These are phyloP conservation scores for Ammospiza caudacuta DNA, from an alignment of 2,113 vertebrate genomes.

Conservation along the genomic window DNA sequence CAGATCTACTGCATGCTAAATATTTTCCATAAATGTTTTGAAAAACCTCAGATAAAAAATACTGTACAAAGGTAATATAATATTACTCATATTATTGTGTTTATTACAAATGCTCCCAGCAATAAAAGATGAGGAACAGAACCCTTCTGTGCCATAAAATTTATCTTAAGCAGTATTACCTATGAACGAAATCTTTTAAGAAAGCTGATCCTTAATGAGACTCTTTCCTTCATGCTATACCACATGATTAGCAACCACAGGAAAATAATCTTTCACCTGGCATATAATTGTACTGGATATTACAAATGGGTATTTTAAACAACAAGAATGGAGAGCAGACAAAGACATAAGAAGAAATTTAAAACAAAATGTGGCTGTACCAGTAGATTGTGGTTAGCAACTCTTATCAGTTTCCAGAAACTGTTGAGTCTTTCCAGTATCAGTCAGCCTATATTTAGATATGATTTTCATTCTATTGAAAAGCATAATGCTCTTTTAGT, in stretches of 20 bases:
- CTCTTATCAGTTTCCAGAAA: background rate
- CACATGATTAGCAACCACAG: background rate
- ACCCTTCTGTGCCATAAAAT: background rate
- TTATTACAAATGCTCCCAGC: background rate
- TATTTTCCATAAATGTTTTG: background rate
- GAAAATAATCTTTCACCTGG: background rate
- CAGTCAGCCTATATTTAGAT: background rate
- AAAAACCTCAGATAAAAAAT: background rate
- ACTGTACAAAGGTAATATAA: background rate
- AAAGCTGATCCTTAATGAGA: background rate
- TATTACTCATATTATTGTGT: background rate
- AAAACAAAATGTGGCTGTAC: background rate
- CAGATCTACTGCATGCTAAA: background rate
- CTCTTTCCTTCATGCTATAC: background rate
- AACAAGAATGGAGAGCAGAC: background rate
- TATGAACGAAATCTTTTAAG: background rate
- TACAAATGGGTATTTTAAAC: background rate
- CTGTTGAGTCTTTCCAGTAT: background rate
- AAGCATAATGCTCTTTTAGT: background rate
- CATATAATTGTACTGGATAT: background rate
- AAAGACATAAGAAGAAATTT: background rate
- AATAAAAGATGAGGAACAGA: background rate
- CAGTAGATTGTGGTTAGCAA: background rate
- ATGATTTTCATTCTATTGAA: background rate
- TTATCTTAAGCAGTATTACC: background rate